Evolutionary conservation across 2,888 invertebrate species (phyloP).

Genomic region (Tinea pellionella): DNA sequence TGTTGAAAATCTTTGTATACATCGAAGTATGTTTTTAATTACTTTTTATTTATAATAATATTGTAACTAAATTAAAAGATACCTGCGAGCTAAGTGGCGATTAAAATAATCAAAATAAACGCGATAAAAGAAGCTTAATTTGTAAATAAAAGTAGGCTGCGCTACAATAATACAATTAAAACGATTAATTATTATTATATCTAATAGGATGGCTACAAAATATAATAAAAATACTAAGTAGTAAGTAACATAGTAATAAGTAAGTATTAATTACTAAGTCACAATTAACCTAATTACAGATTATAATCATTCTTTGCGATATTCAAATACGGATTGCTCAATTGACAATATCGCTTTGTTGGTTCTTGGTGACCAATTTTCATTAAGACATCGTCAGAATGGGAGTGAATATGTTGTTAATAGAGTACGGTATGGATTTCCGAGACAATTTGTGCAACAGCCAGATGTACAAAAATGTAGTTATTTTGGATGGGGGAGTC

Average conservation of each 20-base stretch:
- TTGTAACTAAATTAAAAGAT: too few species aligned
- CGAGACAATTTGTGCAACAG: slow-evolving; percentile 17
- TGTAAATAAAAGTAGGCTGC: too few species aligned
- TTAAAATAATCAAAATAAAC: too few species aligned
- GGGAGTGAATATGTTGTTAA: slow-evolving; percentile 38
- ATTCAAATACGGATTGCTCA: slow-evolving; percentile 34
- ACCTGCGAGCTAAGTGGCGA: too few species aligned
- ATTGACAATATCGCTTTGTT: slow-evolving; percentile 44
- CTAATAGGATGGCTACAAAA: too few species aligned
- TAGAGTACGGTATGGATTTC: slow-evolving; percentile 40
- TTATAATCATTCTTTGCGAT: slow-evolving; percentile 10
- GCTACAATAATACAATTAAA: too few species aligned
- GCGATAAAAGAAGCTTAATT: too few species aligned
- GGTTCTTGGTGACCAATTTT: slow-evolving; percentile 36
- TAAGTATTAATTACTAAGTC: too few species aligned
- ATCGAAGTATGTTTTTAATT: slow-evolving; percentile 31
- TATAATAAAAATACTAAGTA: too few species aligned
- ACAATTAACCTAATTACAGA: background rate
- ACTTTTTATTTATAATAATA: too few species aligned
- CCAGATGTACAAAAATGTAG: slow-evolving; percentile 27
- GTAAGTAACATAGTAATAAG: too few species aligned
- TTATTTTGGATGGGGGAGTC: slow-evolving; percentile 51
- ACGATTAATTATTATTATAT: too few species aligned
- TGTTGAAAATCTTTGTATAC: slow-evolving; percentile 43
- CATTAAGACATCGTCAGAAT: slow-evolving; percentile 33